phyloP scores from a whole-genome alignment of 2,113 vertebrate genomes.

The Nettapus auritus region DNA sequence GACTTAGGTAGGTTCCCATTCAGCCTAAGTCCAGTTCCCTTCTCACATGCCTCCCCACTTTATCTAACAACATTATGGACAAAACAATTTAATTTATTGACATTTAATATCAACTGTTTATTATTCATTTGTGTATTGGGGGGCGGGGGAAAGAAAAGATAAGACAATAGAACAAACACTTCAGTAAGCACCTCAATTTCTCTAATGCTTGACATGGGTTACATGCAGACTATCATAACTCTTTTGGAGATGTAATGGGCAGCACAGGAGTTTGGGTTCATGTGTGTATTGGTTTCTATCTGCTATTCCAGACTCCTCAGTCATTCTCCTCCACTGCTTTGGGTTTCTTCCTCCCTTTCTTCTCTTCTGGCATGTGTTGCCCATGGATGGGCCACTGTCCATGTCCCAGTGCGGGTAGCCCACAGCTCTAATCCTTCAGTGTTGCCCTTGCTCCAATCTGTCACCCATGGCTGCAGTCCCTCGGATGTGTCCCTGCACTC shows the following conservation, averaged over 20 bases:
- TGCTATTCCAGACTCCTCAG: neutral
- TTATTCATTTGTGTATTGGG: neutral
- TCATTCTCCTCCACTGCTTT: neutral
- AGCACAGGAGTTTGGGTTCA: neutral
- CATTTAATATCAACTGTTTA: neutral
- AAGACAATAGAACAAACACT: too few relatives aligned
- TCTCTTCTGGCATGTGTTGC: neutral
- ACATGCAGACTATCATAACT: neutral
- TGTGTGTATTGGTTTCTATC: neutral
- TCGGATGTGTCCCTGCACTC: accelerated
- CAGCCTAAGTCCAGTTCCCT: neutral
- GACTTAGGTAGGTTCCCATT: neutral
- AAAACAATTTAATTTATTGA: neutral
- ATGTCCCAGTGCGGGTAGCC: neutral
- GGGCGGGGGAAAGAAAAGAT: neutral
- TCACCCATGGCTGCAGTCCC: neutral
- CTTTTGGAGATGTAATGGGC: neutral
- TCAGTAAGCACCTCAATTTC: neutral
- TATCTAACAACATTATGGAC: neutral
- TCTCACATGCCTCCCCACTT: neutral
- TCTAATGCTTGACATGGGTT: neutral
- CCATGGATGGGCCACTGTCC: accelerated
- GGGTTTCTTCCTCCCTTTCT: neutral
- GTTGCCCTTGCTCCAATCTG: neutral
- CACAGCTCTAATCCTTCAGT: neutral